Base-by-base conservation (phyloP, 1,140 invertebrate species). In the Panagrolaimus sp. region DNA sequence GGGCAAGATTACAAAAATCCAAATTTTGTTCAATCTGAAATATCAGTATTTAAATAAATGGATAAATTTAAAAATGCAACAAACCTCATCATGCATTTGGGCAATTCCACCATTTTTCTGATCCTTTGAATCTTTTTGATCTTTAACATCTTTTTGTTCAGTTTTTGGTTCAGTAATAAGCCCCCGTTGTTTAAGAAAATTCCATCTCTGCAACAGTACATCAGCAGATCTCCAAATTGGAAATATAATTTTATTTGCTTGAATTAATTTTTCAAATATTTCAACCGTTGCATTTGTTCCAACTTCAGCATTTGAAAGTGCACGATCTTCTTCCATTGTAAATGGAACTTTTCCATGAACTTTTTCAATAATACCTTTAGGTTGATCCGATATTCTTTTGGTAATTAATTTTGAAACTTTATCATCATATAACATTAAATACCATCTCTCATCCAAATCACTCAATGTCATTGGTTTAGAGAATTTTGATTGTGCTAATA, bases 1-100 rank as follows among this genome's bases (percentile, higher is more conserved):
- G 52, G 0, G 52, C 52, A 21, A 58, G 52, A 24, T 58, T 58
- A 21, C 21, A 21, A 28, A 58, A 58, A 58, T 58, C 52, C 1
- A 58, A n/a, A 28, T 58, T 58, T 28, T 58, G 52, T 14, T 58
- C 52, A 21, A 58, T 58, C 52, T 58, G 17, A 58, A 58, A 28
- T 28, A 38, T 38, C 32, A 38, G n/a, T 52, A 52, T 52, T 52
- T 52, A 52, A 8, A 2, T 21, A 12, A 15, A 8, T 7, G 15
- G 17, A 52, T 21, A 52, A 8, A 52, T 26, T 26, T 24, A 17
- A 58, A 58, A 58, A 58, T 26, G 3, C 1, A 58, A 58, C 52
- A 2, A n/a, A 58, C 52, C 21, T 58, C 52, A 12, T 58, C 52
- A 21, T 58, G 52, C 21, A 58, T 58, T 12, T 26, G 2, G 1